phyloP scores from a whole-genome alignment of 2,113 vertebrate species.

The Syngnathoides biaculeatus region DNA sequence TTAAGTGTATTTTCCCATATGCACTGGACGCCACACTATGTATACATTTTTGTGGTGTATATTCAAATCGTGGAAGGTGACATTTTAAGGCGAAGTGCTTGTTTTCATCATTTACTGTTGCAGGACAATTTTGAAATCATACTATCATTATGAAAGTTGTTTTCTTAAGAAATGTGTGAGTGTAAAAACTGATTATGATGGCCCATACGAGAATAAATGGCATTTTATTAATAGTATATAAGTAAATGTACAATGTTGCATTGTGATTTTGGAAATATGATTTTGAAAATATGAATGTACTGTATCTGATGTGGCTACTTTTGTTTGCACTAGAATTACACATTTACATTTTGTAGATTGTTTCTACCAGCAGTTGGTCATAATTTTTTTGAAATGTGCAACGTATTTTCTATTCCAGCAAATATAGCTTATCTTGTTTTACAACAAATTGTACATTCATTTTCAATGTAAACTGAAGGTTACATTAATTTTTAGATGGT shows the following conservation, averaged over 20 bases:
- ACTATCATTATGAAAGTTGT: neutral
- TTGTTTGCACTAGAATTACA: constrained; percentile 4
- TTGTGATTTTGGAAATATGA: constrained; percentile 22
- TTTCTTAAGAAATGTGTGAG: constrained; percentile 4
- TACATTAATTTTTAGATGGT: too few species aligned
- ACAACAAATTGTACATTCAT: neutral
- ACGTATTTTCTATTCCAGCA: neutral
- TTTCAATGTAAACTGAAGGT: too few species aligned
- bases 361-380: too few species aligned
- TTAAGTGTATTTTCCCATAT: too few species aligned
- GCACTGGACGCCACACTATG: constrained; percentile 8
- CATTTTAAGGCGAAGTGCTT: neutral
- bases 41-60: constrained; percentile 14
- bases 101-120: neutral
- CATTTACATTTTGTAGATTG: too few species aligned
- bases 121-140: neutral
- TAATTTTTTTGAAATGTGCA: too few species aligned
- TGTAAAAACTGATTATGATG: constrained; percentile 22
- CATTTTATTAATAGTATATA: neutral
- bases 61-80: neutral
- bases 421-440: neutral
- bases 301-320: constrained; percentile 33
- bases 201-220: neutral
- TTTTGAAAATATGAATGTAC: constrained; percentile 28
- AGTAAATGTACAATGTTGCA: constrained; percentile 17